Evolutionary conservation across 2,888 invertebrate species (phyloP).

Genomic region (Meiosimyza platycephala): DNA sequence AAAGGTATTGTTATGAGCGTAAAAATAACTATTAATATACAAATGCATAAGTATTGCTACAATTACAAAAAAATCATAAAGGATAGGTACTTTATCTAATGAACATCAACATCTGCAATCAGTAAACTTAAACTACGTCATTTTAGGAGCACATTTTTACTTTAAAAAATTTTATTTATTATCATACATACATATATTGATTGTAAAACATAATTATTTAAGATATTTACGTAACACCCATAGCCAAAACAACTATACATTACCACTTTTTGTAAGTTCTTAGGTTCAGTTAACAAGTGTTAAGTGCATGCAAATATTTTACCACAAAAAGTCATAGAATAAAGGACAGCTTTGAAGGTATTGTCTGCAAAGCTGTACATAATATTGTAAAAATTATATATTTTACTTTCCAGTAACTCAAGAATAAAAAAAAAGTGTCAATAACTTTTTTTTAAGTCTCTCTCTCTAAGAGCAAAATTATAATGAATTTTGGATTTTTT

Average conservation of each 20-base stretch:
- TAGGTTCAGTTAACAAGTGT: too few relatives aligned
- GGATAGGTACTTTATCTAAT: neutral
- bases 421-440: too few relatives aligned
- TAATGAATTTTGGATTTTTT: too few relatives aligned
- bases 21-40: neutral
- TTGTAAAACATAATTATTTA: neutral
- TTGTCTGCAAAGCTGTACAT: too few relatives aligned
- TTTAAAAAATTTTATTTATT: neutral
- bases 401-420: neutral
- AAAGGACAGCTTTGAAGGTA: too few relatives aligned
- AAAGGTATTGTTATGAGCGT: conserved; percentile 11
- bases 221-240: neutral
- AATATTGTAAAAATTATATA: neutral
- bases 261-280: too few relatives aligned
- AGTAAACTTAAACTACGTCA: neutral
- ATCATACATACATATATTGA: neutral
- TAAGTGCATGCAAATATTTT: neutral
- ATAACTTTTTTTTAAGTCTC: too few relatives aligned
- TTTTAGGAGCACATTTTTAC: conserved; percentile 11
- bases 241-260: too few relatives aligned
- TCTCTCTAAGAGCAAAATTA: too few relatives aligned
- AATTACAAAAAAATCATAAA: conserved; percentile 4
- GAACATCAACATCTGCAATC: neutral
- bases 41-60: conserved; percentile 40
- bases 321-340: neutral